phyloP scores from a whole-genome alignment of 1,140 invertebrate species.

The Nixonia krombeini region DNA sequence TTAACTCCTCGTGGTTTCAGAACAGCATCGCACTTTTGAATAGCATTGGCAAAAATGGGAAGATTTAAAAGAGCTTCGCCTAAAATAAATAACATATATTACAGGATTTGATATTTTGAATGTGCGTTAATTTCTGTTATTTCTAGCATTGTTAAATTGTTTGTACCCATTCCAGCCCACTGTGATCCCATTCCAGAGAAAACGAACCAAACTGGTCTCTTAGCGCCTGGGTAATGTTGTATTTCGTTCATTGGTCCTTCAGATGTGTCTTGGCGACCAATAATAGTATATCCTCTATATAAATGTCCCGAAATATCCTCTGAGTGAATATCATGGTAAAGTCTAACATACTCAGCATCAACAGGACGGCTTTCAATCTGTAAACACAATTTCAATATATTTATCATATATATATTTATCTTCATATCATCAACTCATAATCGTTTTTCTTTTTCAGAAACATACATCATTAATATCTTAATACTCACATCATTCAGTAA shows the following conservation, averaged over 20 bases:
- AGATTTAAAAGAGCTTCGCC: constrained; percentile 74
- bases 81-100: constrained; percentile 24
- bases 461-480: not conserved
- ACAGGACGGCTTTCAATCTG: constrained; percentile 69
- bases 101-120: no score
- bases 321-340: constrained; percentile 71
- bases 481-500: constrained; percentile 77
- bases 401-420: not conserved
- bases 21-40: constrained; percentile 79
- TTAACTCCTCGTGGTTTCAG: constrained; percentile 83
- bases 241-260: constrained; percentile 68
- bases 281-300: constrained; percentile 74
- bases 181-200: constrained; percentile 94
- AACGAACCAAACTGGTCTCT: constrained; percentile 86
- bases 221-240: constrained; percentile 75
- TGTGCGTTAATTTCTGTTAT: no score
- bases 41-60: constrained; percentile 75
- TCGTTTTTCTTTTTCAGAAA: no score
- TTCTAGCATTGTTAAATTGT: no score
- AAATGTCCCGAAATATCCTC: constrained; percentile 75
- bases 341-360: constrained; percentile 73
- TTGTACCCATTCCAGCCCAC: constrained; percentile 86
- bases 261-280: constrained; percentile 63
- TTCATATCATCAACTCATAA: no score
- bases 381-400: constrained; percentile 10